Evolutionary conservation across 53 echinoderm and acorn worm species (phyloP).

Genomic region (Stichopus horrens): DNA sequence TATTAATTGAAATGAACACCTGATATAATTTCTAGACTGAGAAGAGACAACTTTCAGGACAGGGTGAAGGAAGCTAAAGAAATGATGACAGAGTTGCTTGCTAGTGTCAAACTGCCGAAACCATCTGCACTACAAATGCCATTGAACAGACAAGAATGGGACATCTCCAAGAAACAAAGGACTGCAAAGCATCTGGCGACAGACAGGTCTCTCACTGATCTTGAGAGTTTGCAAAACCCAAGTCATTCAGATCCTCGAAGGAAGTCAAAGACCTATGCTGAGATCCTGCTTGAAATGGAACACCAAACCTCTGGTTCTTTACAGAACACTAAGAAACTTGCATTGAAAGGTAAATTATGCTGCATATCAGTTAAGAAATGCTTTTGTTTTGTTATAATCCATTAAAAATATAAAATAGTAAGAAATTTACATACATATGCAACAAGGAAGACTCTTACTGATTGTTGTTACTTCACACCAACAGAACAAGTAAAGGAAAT

Average conservation of each 20-base stretch:
- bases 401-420: no score
- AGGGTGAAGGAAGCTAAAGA: slow-evolving; percentile 63
- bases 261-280: slow-evolving; percentile 76
- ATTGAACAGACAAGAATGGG: not conserved
- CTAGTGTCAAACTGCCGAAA: slow-evolving; percentile 29
- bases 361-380: not conserved
- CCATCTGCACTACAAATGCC: slow-evolving; percentile 3
- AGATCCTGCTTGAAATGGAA: slow-evolving; percentile 77
- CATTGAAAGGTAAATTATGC: not conserved
- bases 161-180: not conserved
- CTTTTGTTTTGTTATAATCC: no score
- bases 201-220: slow-evolving; percentile 62
- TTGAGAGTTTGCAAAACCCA: slow-evolving; percentile 86
- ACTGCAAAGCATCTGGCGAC: not conserved
- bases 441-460: no score
- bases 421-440: no score
- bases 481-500: not conserved
- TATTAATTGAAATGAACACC: not conserved
- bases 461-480: no score
- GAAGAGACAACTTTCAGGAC: slow-evolving; percentile 49
- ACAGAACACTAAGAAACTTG: not conserved
- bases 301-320: not conserved
- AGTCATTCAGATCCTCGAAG: slow-evolving; percentile 57
- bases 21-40: not conserved
- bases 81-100: slow-evolving; percentile 68